These are phyloP conservation scores for Mungos mungo DNA, from an alignment of 2,113 vertebrate species.

Conservation along the genomic window DNA sequence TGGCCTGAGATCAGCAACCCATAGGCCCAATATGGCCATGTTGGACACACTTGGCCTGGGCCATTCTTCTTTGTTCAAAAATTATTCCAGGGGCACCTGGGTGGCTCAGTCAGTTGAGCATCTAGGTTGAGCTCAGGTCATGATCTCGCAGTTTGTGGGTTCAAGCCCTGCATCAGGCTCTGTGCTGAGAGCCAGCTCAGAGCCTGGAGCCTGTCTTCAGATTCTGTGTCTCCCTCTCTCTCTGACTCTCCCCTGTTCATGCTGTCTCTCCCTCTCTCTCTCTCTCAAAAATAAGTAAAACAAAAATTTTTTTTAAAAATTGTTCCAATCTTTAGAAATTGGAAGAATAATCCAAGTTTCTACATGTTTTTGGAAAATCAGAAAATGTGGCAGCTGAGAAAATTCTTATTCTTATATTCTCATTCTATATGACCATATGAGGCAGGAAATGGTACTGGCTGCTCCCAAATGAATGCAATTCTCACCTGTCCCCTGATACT, in stretches of 20 bases:
- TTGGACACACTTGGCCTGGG: background rate
- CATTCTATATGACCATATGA: background rate
- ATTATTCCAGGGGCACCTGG: background rate
- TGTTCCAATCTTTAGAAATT: slow-evolving; percentile 39
- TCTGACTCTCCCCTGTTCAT: too few species aligned
- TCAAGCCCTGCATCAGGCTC: too few species aligned
- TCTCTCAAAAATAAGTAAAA: too few species aligned
- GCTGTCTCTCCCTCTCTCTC: too few species aligned
- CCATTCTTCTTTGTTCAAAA: background rate
- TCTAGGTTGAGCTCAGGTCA: too few species aligned
- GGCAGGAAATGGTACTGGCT: background rate
- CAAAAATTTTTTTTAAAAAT: background rate
- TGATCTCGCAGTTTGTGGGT: too few species aligned
- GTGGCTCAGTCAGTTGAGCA: too few species aligned
- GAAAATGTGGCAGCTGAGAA: background rate
- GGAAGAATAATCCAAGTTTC: background rate
- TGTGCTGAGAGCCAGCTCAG: too few species aligned
- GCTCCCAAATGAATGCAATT: background rate
- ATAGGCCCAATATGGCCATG: background rate
- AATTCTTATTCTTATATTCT: background rate
- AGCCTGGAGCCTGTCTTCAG: too few species aligned
- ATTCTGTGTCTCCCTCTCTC: too few species aligned
- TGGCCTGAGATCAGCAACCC: background rate
- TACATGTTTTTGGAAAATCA: background rate
- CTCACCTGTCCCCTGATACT: background rate